Base-by-base conservation (phyloP, 2,113 vertebrate species). In the Trochalopteron elliotii region DNA sequence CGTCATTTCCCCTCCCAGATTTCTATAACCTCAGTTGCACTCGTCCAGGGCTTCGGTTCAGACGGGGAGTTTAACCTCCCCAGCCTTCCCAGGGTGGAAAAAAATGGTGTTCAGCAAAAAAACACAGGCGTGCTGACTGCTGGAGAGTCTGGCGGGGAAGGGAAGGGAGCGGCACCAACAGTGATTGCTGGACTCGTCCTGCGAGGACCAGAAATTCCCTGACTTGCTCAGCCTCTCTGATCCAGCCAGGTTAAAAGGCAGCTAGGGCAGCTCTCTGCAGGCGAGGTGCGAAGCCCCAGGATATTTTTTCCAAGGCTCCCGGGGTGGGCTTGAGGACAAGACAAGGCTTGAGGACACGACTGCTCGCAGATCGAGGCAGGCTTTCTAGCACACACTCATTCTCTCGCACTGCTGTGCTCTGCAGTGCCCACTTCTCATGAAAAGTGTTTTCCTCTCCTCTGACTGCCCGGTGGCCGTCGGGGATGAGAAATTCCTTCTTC, bases 1-100 rank as follows among this genome's bases (percentile, higher is more conserved):
- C 92, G 69, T 96, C 90, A 96, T 96, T 96, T 96, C 92, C 90
- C 80, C 93, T 92, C 65, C 88, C 56, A 24, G 90, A 81, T 93
- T 95, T 92, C 94, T 95, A 45, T 94, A 94, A 90, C 93, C 96
- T 95, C 76, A 89, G 76, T 93, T 96, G 88, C 96, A 95, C 94
- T 75, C 93, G 11, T 56, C 56, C 72, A 96, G 80, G 88, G 90
- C 94, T 94, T 86, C 49, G 50, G 76, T 92, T 94, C 93, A 96
- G 94, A 79, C 25, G 8, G 49, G 56, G 92, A 90, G 80, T 78
- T 96, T 75, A 90, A 94, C 76, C 76, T 96, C 76, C 52, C 15
- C 18, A 52, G 24, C 35, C 90, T 93, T 94, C 83, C 65, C 86
- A 92, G 90, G 69, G 76, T 70, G 90, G 90, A 94, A 96, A 92